Base-by-base conservation (phyloP, 2,113 vertebrate species). In the Apistogramma diplotaenia region DNA sequence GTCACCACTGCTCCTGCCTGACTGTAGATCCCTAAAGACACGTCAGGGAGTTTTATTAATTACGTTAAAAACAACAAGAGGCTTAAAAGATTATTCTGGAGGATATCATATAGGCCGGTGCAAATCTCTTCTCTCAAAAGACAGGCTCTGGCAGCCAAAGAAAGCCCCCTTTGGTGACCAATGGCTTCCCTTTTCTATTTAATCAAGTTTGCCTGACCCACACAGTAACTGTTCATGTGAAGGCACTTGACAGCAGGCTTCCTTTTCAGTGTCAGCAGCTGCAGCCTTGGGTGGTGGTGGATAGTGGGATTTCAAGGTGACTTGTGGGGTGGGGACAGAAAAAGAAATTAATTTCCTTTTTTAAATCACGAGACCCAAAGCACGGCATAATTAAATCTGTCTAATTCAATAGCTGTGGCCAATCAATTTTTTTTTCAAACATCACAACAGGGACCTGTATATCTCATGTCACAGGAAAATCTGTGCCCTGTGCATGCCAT, bases 41-140 rank as follows among this genome's bases (percentile, higher is more conserved):
- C 73, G 85, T 82, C 35, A 3, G 1, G 61, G 84, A 79, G 33
- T 91, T 93, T 87, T 89, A 85, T 93, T 93, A 94, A 94, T 95
- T 92, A 93, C 89, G 89, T 88, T 92, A 94, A 92, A 93, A 92
- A 92, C 84, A 89, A 94, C 92, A 93, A 92, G 90, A 92, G 91
- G 92, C 87, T 94, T 94, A 92, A 92, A 82, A 87, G 92, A 91
- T 93, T 94, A 91, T 86, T 92, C 70, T 79, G 80, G 74, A 89
- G 81, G 89, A 95, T 94, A 92, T 92, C 84, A 87, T 92, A 79
- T 67, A 86, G 65, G 49, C 65, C 15, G 85, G 74, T 37, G 51
- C 79, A 90, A 90, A 89, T 91, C 92, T 88, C 81, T 82, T 84
- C 85, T 91, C 83, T 92, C 62, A 57, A 85, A 90, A 88, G 84